These are phyloP conservation scores for Bombus polaris DNA, from an alignment of 1,140 invertebrate genomes.

Conservation along the genomic window DNA sequence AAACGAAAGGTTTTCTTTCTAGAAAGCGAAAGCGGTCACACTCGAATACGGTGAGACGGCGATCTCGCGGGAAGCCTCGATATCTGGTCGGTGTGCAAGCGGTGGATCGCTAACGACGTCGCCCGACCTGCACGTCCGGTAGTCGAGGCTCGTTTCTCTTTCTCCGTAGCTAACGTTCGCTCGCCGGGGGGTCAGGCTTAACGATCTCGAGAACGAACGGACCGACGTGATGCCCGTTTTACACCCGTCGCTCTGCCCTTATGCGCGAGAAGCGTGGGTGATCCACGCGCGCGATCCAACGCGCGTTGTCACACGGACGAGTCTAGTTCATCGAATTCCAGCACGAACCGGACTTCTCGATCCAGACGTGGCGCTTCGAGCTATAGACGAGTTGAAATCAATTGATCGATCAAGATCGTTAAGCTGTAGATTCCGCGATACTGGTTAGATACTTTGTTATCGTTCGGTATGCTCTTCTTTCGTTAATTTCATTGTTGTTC, in stretches of 20 bases:
- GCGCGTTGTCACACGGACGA: neutral
- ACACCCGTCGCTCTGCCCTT: constrained; percentile 76
- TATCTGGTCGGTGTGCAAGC: neutral
- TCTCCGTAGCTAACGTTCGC: constrained; percentile 67
- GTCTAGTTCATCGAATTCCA: neutral
- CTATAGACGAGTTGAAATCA: neutral
- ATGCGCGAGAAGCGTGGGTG: constrained; percentile 75
- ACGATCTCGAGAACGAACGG: constrained; percentile 72
- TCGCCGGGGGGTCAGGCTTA: constrained; percentile 75
- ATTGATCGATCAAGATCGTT: neutral
- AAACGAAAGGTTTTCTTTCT: neutral
- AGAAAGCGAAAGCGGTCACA: constrained; percentile 9
- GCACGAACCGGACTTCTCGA: constrained; percentile 5
- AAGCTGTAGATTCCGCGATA: neutral
- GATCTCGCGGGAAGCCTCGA: constrained; percentile 32
- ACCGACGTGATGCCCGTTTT: constrained; percentile 74
- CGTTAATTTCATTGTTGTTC: neutral
- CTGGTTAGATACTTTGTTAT: neutral
- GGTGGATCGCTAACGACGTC: constrained; percentile 71
- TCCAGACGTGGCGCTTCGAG: neutral
- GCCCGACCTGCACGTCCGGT: constrained; percentile 71
- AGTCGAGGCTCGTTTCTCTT: constrained; percentile 74
- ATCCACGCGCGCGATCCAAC: constrained; percentile 52
- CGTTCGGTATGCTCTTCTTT: neutral
- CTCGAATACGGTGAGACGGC: neutral